Conservation (phyloP, 23 tunicate genomes). For the Trididemnum nubilum region DNA sequence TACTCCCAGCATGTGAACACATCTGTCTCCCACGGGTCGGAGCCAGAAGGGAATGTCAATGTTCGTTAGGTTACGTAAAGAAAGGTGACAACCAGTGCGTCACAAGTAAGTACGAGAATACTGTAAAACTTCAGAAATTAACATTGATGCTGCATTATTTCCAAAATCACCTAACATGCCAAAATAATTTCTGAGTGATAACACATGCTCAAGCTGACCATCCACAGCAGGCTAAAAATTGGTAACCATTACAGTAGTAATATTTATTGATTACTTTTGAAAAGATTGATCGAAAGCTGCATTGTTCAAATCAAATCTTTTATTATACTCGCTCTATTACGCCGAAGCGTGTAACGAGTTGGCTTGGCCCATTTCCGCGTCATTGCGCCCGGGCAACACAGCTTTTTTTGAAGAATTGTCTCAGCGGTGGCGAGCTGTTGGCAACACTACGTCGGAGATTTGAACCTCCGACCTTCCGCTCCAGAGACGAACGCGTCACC, state of each 20-base stretch:
- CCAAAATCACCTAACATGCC: too few species aligned
- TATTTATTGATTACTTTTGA: too few species aligned
- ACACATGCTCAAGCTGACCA: too few species aligned
- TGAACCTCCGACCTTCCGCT: neutral
- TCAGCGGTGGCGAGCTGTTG: neutral
- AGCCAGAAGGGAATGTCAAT: conserved; percentile 44
- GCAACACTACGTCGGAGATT: neutral
- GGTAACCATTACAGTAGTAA: too few species aligned
- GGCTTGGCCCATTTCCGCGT: neutral
- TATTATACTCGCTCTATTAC: neutral
- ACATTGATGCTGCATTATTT: too few species aligned
- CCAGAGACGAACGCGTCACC: neutral
- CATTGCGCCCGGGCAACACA: neutral
- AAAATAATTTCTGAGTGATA: too few species aligned
- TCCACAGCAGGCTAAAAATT: too few species aligned
- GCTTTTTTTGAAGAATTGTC: too few species aligned
- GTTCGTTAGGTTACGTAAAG: conserved; percentile 42
- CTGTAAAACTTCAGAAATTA: too few species aligned
- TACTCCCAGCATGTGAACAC: conserved; percentile 59
- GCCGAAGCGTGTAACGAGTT: neutral
- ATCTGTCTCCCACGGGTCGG: conserved; percentile 56
- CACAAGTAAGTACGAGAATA: conserved; percentile 39
- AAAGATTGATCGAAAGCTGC: too few species aligned
- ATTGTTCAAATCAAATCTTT: neutral
- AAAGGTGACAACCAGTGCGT: conserved; percentile 42